Evolutionary conservation across 2,113 vertebrate species (phyloP), one percentile per base, ranked within the genome.

Genomic region (Eleginops maclovinus): DNA sequence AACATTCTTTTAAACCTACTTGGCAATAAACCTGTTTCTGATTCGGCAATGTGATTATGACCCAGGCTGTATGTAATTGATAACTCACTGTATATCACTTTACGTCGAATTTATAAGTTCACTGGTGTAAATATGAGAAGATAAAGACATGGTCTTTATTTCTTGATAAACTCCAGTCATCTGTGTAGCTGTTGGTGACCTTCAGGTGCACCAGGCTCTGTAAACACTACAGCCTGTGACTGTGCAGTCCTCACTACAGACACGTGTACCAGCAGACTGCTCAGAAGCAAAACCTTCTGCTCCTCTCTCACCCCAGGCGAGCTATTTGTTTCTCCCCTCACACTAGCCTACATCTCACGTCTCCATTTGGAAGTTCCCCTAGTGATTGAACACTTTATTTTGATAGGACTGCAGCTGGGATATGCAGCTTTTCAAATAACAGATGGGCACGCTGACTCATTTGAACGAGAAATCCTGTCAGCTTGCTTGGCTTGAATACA

Each of bases 201-300:
- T 79, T 89, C 89, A 55, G 58, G 36, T 89, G 77, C 76, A 79
- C 66, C 62, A 36, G 59, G 47, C 55, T 70, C 68, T 66, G 71
- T 82, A 72, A 91, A 85, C 79, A 90, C 64, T 82, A 41, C 59
- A 89, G 69, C 80, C 72, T 73, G 72, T 77, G 77, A 72, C 72
- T 76, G 79, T 44, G 75, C 63, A 78, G 85, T 87, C 82, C 83
- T 87, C 66, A 80, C 89, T 88, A 71, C 69, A 65, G 70, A 84
- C 77, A 82, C 21, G 67, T 89, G 82, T 41, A 63, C 79, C 82
- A 83, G 64, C 84, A 89, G 88, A 77, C 82, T 62, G 81, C 66
- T 68, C 86, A 84, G 67, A 81, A 87, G 79, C 62, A 66, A 75
- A 68, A 84, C 88, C 88, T 89, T 89, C 85, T 91, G 92, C 79